Evolutionary conservation across 2,797 vertebrate genomes (phyloP), one percentile per base, ranked within the genome.

Genomic region (Myoxocephalus aenaeus): DNA sequence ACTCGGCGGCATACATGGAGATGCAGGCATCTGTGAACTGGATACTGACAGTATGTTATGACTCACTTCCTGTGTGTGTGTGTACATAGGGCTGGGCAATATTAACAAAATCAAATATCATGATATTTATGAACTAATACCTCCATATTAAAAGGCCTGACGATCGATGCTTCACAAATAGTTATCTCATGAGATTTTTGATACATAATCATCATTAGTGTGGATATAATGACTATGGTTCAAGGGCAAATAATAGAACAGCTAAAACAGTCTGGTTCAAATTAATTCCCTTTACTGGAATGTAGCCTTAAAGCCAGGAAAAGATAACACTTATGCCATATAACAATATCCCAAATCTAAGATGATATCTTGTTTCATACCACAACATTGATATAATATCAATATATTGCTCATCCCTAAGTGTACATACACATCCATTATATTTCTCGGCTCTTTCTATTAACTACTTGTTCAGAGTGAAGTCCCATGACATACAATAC

Each of bases 61-160:
- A 91, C 72, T 91, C 90, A 90, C 61, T 83, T 91, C 89, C 88
- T 87, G 40, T 42, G 40, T 42, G 40, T 42, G 0, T 54, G 22
- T 25, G 22, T 14, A 14, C 53, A 53, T 25, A 25, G n/a, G 51
- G 51, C 51, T 53, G 4, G 51, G 51, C 18, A 14, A 54, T 54
- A 25, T 54, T 14, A 54, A 54, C 22, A 6, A 2, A 14, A 54
- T 20, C 46, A 48, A 48, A 48, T 20, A 20, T 20, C 42, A 44
- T 44, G 20, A 48, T 48, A 18, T 2, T 18, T 20, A 48, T 20
- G 46, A 48, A 22, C 12, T 27, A 54, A 54, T 54, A 27, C 25
- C 53, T 54, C 13, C 5, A 14, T 15, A 27, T 27, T 54, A 22
- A 32, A 25, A 14, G 7, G 22, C 22, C 25, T 54, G 53, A 54